phyloP scores from a whole-genome alignment of 2,888 invertebrate species.

The Himalopsyche tibetana region DNA sequence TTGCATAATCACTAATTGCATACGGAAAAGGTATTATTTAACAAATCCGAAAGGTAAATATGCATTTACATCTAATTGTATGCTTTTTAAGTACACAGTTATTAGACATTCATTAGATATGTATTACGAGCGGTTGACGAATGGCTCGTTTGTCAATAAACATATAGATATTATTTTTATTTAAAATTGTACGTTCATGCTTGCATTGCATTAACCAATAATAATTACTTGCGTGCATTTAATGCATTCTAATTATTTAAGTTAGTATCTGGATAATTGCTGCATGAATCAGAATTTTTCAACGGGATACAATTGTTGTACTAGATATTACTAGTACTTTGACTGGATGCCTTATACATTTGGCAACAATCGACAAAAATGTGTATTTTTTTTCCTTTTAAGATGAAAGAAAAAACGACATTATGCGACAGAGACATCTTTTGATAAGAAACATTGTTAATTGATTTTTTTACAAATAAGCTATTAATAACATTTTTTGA shows the following conservation, averaged over 20 bases:
- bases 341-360: too few species aligned
- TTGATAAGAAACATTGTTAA: too few species aligned
- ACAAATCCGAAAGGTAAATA: not conserved
- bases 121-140: not conserved
- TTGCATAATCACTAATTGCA: not conserved
- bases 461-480: too few species aligned
- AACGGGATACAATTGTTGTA: too few species aligned
- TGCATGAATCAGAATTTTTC: too few species aligned
- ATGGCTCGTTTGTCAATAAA: conserved; percentile 6
- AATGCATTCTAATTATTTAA: not conserved
- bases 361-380: too few species aligned
- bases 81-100: conserved; percentile 1
- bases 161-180: not conserved
- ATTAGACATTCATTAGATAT: not conserved
- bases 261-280: not conserved
- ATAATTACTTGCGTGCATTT: not conserved
- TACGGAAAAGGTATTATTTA: not conserved
- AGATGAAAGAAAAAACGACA: too few species aligned
- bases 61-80: not conserved
- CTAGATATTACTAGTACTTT: too few species aligned
- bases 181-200: not conserved
- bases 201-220: conserved; percentile 15
- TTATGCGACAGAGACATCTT: too few species aligned
- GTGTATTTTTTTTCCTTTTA: too few species aligned
- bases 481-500: too few species aligned